phyloP scores from a whole-genome alignment of 2,113 vertebrate species.

The Alligator mississippiensis region DNA sequence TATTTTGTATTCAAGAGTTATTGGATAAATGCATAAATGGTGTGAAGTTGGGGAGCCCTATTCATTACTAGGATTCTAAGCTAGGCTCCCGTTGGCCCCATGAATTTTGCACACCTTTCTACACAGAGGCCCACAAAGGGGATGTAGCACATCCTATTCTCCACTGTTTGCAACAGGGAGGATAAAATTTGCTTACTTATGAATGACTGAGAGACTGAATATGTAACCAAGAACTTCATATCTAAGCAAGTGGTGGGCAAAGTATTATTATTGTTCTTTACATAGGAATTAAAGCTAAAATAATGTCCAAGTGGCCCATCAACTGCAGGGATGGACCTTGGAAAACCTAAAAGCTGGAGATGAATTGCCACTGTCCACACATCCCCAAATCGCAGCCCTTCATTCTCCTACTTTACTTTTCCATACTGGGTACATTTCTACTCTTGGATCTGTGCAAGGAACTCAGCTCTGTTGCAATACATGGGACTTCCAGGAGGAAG shows the following conservation, averaged over 20 bases:
- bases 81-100: no score
- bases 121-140: no score
- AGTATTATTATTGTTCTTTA: background rate
- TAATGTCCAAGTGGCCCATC: background rate
- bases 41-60: no score
- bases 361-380: background rate
- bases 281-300: background rate
- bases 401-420: background rate
- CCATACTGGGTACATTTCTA: background rate
- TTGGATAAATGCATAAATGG: no score
- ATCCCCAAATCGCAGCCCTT: background rate
- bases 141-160: background rate
- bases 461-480: background rate
- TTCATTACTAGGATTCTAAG: no score
- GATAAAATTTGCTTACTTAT: background rate
- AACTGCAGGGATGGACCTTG: background rate
- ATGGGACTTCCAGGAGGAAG: background rate
- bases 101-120: no score
- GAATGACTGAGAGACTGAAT: background rate
- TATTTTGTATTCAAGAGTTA: no score
- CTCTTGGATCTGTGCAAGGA: background rate
- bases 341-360: background rate
- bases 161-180: background rate
- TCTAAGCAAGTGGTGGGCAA: background rate
- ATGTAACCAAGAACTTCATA: background rate